Percentiles rank a stretch among this genome's conserved stretches.
Evolutionary conservation across 1,140 invertebrate genomes (phyloP).

Genomic region (Formica selysi): DNA sequence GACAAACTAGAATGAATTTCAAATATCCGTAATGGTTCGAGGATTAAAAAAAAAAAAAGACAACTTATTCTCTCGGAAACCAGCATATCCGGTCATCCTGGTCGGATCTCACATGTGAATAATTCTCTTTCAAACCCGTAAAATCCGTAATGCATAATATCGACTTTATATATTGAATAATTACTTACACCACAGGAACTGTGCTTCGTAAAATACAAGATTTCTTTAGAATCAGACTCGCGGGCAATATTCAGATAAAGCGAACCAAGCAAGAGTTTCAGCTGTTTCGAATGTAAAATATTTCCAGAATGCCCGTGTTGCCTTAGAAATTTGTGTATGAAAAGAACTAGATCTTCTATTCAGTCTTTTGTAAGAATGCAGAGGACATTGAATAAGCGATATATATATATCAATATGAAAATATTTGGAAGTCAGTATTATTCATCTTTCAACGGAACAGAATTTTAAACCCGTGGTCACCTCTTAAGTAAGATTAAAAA

Average conservation of each 20-base stretch:
- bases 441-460: constrained; percentile 4
- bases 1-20: constrained; percentile 55
- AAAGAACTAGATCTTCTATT: constrained; percentile 39
- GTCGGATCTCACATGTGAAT: constrained; percentile 14
- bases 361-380: constrained; percentile 10
- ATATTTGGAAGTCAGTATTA: constrained; percentile 33
- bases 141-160: not conserved
- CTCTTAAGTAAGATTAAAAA: not conserved
- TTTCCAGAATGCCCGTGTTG: constrained; percentile 25
- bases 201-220: not conserved
- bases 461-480: not conserved
- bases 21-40: not conserved
- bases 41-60: not conserved
- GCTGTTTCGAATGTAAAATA: constrained; percentile 30
- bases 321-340: constrained; percentile 50
- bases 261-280: not conserved
- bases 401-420: constrained; percentile 25
- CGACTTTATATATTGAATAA: constrained; percentile 3
- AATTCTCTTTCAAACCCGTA: not conserved
- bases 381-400: not conserved
- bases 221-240: constrained; percentile 20
- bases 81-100: not conserved
- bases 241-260: not conserved
- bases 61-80: not conserved
- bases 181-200: not conserved